Base-by-base conservation (phyloP, 2,888 invertebrate species). In the Microctonus hyperodae region DNA sequence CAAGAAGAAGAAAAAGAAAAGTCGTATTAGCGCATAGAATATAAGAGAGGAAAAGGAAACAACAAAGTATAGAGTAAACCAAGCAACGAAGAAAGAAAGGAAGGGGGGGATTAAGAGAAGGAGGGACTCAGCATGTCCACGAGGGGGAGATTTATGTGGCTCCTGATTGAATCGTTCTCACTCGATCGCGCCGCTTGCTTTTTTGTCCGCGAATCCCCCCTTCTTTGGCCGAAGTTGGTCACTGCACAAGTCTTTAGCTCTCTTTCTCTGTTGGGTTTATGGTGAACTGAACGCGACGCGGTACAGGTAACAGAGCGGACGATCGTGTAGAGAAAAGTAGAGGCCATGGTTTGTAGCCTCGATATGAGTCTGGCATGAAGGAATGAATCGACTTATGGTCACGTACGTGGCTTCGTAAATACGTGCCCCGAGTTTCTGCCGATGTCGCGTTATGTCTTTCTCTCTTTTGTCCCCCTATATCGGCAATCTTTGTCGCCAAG, bases 161-260 rank as follows among this genome's bases (percentile, higher is more conserved):
- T 83, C 82, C 83, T 83, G 83, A 83, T 83, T 83, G 83, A 83
- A 83, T 83, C 83, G 83, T 83, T 83, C 83, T 83, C 83, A 83
- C 83, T 83, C 83, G 83, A 83, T 83, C 81, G 82, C 80, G 80
- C 80, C 79, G 82, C 76, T 79, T 77, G 80, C 80, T 83, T 83
- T n/a, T 82, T 83, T 83, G 79, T 78, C 72, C 72, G 44, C 74
- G 72, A 73, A 74, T 75, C 73, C 51, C 70, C 51, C 70, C 67
- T 71, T 71, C 68, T 75, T 13, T 64, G 72, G 71, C 73, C 68
- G 69, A 44, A 71, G 37, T 62, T 62, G 62, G 62, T 62, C 35
- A 51, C 53, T 53, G 62, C 37, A 23, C 25, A 44, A 44, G 25
- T 37, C 58, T 58, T 58, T n/a, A n/a, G 7, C 28, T 28, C 44